Evolutionary conservation across 1,140 invertebrate species (phyloP), one percentile per base, ranked within the genome.

Genomic region (Berghia stephanieae): DNA sequence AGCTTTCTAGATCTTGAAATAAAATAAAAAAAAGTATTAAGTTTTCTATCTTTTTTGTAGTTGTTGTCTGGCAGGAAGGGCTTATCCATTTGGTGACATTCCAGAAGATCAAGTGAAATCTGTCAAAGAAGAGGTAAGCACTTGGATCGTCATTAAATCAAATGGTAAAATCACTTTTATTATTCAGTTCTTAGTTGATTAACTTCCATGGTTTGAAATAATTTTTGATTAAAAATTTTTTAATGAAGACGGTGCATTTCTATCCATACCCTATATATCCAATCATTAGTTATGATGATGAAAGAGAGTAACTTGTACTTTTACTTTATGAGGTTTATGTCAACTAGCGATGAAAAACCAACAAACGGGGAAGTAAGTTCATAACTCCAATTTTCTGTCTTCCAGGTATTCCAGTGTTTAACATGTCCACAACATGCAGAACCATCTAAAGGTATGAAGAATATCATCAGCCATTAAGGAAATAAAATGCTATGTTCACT

Each of bases 61-160:
- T 73, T 97, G 96, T 85, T 98, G 97, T 87, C 91, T 99, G 80
- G 94, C 95, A 31, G 98, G 97, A 1, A 91, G 96, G 76, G 94
- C 94, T 2, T 98, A 97, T 91, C 97, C 95, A 2, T 93, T 93
- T 52, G 96, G 96, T 18, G 92, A 95, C 84, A 93, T 98, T 80
- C 93, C 94, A 2, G 89, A 90, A 10, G 95, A 81, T 90, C 92
- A 75, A 75, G 90, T 85, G 10, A 16, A 69, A 52, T 75, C 77
- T 31, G 86, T 88, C n/a, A 86, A 87, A 82, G 79, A 83, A 46
- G 76, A 85, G 75, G 85, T 86, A 77, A 79, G 57, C 42, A n/a
- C n/a, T 34, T 57, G 42, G n/a, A 16, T 16, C 34, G 36, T 40
- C 34, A 31, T 67, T 36, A 43, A 42, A 0, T 38, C 52, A 18